Conservation (phyloP, 2,113 vertebrate genomes). For the Pseudorectes ferrugineus region DNA sequence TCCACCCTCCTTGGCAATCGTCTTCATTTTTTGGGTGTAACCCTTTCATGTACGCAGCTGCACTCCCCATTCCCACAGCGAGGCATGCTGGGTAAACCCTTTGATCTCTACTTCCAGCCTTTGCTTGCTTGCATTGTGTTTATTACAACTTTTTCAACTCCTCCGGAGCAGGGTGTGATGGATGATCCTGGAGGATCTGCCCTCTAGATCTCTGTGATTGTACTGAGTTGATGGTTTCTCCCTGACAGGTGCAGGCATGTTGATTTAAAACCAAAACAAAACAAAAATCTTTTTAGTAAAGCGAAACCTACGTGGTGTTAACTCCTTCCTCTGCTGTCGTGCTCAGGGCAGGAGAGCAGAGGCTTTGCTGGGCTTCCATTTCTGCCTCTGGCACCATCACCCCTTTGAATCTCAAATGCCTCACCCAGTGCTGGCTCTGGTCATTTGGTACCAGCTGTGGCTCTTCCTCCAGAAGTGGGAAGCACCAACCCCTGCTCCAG, state of each 20-base stretch:
- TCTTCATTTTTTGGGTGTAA: conserved; percentile 51
- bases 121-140: conserved; percentile 21
- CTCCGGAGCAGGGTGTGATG: conserved; percentile 24
- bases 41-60: conserved; percentile 48
- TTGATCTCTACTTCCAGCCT: conserved; percentile 44
- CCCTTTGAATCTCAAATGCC: neutral
- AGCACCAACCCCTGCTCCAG: neutral
- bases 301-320: neutral
- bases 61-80: conserved; percentile 31
- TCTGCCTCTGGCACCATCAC: neutral
- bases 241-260: conserved; percentile 51
- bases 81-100: conserved; percentile 6
- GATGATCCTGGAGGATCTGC: conserved; percentile 9
- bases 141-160: conserved; percentile 11
- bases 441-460: neutral
- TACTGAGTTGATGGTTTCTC: conserved; percentile 41
- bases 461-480: neutral
- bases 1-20: neutral
- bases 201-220: conserved; percentile 46
- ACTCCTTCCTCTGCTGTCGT: neutral
- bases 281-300: conserved; percentile 3
- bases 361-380: neutral
- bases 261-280: conserved; percentile 20
- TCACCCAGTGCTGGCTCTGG: neutral
- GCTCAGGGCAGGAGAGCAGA: neutral